Percentiles rank a stretch among this genome's conserved stretches.
Conservation (phyloP, 2,113 vertebrate genomes). For the Saiga tatarica region DNA sequence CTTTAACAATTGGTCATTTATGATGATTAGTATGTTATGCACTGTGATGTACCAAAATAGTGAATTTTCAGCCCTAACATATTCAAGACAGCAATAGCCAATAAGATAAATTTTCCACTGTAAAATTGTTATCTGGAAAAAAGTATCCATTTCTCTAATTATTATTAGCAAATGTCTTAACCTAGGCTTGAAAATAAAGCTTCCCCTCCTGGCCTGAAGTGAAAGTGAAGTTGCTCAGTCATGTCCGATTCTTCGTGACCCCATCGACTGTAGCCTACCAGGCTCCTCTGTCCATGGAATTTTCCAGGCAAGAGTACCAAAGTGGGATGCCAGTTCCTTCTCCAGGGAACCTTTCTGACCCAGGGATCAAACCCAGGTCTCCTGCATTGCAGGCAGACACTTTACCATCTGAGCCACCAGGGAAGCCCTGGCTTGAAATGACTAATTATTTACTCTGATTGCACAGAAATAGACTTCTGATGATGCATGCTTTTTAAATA, state of each 20-base stretch:
- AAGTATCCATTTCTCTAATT: background rate
- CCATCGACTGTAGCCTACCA: background rate
- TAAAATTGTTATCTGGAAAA: background rate
- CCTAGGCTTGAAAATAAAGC: background rate
- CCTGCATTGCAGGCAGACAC: background rate
- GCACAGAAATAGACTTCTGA: background rate
- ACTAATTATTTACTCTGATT: background rate
- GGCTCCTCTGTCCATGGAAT: background rate
- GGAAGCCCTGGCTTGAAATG: background rate
- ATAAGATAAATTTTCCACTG: background rate
- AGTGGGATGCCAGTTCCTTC: background rate
- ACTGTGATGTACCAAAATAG: background rate
- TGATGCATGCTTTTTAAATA: background rate
- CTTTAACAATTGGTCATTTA: constrained; percentile 21
- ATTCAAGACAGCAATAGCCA: background rate
- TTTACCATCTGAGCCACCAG: background rate
- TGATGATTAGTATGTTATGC: background rate
- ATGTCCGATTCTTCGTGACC: background rate
- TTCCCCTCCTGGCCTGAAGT: background rate
- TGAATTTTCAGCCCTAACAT: constrained; percentile 18
- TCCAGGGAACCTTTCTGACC: background rate
- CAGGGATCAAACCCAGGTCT: background rate
- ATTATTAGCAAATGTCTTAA: constrained; percentile 20
- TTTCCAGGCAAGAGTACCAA: background rate
- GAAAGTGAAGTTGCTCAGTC: background rate